A percentile compares a stretch with the other conserved stretches of the same genome.
Conservation (phyloP, 2,888 invertebrate genomes). For the Elmis aenea region DNA sequence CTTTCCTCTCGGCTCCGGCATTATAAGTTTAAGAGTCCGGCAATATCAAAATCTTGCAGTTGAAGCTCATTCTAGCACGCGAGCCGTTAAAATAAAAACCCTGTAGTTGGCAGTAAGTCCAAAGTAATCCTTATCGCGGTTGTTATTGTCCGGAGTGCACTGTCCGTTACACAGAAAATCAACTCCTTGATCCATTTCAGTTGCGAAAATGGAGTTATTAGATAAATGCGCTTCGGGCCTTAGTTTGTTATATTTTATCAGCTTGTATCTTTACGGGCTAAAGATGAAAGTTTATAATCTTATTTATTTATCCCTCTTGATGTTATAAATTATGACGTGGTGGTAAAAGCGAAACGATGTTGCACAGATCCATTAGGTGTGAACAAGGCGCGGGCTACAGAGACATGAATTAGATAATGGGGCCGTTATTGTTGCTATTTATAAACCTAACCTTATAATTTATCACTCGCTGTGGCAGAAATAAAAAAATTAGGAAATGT, state of each 20-base stretch:
- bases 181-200: too few relatives aligned
- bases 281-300: too few relatives aligned
- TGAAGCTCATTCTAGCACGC: constrained; percentile 1
- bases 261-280: too few relatives aligned
- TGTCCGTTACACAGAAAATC: constrained; percentile 18
- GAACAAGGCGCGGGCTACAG: constrained; percentile 13
- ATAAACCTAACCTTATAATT: too few relatives aligned
- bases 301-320: constrained; percentile 3
- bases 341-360: constrained; percentile 14
- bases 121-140: constrained; percentile 20
- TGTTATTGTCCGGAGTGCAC: constrained; percentile 9
- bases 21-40: too few relatives aligned
- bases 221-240: too few relatives aligned
- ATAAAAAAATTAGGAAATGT: too few relatives aligned
- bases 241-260: too few relatives aligned
- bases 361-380: constrained; percentile 13
- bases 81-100: constrained; percentile 9
- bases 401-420: constrained; percentile 20
- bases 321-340: constrained; percentile 5
- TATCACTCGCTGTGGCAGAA: too few relatives aligned
- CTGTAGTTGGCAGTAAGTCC: constrained; percentile 10
- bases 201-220: too few relatives aligned
- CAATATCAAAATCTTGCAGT: constrained; percentile 6
- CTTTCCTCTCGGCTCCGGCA: too few relatives aligned
- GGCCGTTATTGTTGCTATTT: too few relatives aligned